Percentiles rank a stretch among this genome's conserved stretches.
Evolutionary conservation across 2,888 invertebrate species (phyloP).

Genomic region (Metalampra italica): DNA sequence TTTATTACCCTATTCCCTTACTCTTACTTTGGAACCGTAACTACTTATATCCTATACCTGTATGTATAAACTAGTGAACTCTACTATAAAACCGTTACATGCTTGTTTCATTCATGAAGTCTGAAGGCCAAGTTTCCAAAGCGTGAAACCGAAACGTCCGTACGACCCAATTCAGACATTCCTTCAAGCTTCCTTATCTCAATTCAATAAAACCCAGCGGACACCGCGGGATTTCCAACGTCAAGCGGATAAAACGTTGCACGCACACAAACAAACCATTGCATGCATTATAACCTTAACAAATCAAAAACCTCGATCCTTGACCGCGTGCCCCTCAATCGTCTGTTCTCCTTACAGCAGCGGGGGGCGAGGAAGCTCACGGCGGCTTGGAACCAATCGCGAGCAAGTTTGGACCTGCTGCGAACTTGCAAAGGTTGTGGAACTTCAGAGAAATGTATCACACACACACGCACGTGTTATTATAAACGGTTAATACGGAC

Average conservation of each 20-base stretch:
- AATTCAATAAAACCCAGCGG: slow-evolving; percentile 24
- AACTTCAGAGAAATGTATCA: slow-evolving; percentile 30
- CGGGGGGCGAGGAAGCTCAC: slow-evolving; percentile 31
- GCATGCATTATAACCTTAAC: slow-evolving; percentile 13
- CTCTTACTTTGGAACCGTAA: too few species aligned
- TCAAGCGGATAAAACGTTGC: slow-evolving; percentile 25
- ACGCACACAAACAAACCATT: slow-evolving; percentile 19
- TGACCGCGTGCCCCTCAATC: slow-evolving; percentile 22
- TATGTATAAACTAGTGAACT: too few species aligned
- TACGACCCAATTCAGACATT: slow-evolving; percentile 15
- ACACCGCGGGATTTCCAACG: slow-evolving; percentile 33
- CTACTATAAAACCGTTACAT: too few species aligned
- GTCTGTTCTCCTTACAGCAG: slow-evolving; percentile 12
- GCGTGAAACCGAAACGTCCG: neutral
- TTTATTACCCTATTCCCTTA: neutral
- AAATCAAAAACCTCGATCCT: slow-evolving; percentile 14
- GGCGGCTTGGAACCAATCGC: slow-evolving; percentile 18
- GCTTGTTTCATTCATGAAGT: neutral
- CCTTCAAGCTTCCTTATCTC: slow-evolving; percentile 28
- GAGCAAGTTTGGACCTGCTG: slow-evolving; percentile 48
- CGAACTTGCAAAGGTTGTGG: slow-evolving; percentile 7
- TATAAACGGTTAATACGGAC: slow-evolving; percentile 19
- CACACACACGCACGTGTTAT: slow-evolving; percentile 29
- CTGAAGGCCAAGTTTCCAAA: neutral
- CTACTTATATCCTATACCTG: neutral